Percentiles rank a stretch among this genome's conserved stretches.
Evolutionary conservation across 2,888 invertebrate genomes (phyloP).

Genomic region (Pediacus dermestoides): DNA sequence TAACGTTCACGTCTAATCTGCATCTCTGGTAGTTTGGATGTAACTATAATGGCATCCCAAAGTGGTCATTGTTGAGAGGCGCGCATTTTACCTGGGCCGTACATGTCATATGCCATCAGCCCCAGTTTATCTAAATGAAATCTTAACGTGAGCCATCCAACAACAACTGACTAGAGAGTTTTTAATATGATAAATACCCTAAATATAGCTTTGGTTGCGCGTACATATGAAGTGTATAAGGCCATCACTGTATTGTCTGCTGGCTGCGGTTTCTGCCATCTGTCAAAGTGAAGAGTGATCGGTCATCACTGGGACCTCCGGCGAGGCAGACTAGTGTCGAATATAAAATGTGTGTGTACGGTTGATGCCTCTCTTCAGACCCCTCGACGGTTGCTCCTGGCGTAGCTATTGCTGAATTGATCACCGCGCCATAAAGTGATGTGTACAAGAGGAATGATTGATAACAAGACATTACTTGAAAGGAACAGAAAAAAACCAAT

Average conservation of each 20-base stretch:
- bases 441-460: slow-evolving; percentile 24
- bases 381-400: slow-evolving; percentile 25
- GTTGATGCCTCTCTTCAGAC: slow-evolving; percentile 19
- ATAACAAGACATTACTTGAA: too few relatives aligned
- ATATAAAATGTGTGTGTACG: too few relatives aligned
- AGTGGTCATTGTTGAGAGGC: slow-evolving; percentile 44
- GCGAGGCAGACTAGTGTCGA: too few relatives aligned
- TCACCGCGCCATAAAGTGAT: slow-evolving; percentile 28
- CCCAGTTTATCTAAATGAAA: slow-evolving; percentile 46
- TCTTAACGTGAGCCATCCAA: slow-evolving; percentile 30
- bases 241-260: slow-evolving; percentile 39
- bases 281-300: slow-evolving; percentile 50
- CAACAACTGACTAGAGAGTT: slow-evolving; percentile 27
- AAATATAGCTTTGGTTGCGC: slow-evolving; percentile 38
- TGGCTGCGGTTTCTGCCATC: slow-evolving; percentile 45
- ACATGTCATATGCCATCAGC: slow-evolving; percentile 43
- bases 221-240: slow-evolving; percentile 36
- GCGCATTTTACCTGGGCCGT: slow-evolving; percentile 41
- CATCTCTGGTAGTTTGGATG: slow-evolving; percentile 23
- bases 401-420: slow-evolving; percentile 28
- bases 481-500: too few relatives aligned
- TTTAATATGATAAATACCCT: slow-evolving; percentile 47
- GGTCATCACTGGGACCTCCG: slow-evolving; percentile 47
- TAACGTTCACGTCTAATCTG: slow-evolving; percentile 28
- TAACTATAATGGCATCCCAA: slow-evolving; percentile 33